These are phyloP conservation scores for Scolanthus callimorphus DNA, from an alignment of 92 coral and sea anemone species.

Conservation along the genomic window DNA sequence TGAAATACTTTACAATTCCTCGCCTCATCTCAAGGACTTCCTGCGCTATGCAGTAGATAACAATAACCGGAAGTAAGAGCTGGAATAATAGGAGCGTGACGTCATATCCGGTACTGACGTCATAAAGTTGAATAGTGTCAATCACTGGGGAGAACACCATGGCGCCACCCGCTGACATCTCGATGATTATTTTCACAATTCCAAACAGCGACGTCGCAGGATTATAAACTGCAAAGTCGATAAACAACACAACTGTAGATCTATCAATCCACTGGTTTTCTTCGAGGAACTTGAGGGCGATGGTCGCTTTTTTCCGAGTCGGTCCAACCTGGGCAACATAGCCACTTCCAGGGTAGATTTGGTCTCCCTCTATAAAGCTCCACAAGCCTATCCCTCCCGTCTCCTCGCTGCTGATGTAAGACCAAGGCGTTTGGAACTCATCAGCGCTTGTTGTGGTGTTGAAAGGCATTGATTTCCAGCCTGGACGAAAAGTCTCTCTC, in stretches of 20 bases:
- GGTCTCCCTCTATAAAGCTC: constrained; percentile 4
- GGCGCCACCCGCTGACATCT: constrained; percentile 32
- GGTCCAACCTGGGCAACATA: constrained; percentile 33
- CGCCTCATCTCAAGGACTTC: constrained; percentile 20
- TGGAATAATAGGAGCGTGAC: constrained; percentile 38
- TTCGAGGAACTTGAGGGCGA: constrained; percentile 1
- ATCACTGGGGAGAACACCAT: constrained; percentile 15
- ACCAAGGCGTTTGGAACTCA: constrained; percentile 23
- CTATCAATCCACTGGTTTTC: constrained; percentile 32
- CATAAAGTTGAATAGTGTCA: constrained; percentile 37
- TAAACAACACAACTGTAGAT: constrained; percentile 32
- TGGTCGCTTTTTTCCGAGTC: constrained; percentile 12
- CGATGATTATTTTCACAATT: constrained; percentile 27
- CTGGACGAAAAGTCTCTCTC: constrained; percentile 19
- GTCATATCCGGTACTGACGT: constrained; percentile 42
- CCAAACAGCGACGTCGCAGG: constrained; percentile 42
- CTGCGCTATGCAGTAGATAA: constrained; percentile 24
- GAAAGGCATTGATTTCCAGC: constrained; percentile 25
- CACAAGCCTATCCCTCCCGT: constrained; percentile 3
- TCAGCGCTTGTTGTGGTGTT: not conserved
- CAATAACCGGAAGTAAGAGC: constrained; percentile 21
- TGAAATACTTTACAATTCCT: constrained; percentile 11
- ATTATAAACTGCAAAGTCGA: constrained; percentile 41
- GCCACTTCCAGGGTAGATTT: constrained; percentile 33
- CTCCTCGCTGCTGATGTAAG: not conserved